These are phyloP conservation scores for Seira sanloemensis DNA, from an alignment of 2,888 invertebrate genomes.

Conservation along the genomic window DNA sequence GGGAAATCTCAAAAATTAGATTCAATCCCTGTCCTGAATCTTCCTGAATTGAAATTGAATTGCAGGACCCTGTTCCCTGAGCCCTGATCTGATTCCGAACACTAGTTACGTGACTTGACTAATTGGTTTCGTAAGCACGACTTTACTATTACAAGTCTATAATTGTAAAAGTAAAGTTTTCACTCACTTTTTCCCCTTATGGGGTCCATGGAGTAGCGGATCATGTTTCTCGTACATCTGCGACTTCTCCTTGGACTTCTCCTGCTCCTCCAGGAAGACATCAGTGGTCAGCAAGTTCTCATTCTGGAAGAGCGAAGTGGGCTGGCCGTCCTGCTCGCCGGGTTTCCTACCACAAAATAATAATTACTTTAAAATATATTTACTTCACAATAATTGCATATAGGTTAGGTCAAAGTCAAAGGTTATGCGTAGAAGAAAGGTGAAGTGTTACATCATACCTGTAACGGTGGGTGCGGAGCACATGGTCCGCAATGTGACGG, in stretches of 20 bases:
- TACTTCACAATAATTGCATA: not conserved
- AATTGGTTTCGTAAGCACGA: no score
- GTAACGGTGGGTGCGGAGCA: constrained; percentile 97
- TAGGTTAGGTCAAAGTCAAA: no score
- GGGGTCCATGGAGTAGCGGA: constrained; percentile 87
- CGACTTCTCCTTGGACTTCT: constrained; percentile 82
- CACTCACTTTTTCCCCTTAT: constrained; percentile 14
- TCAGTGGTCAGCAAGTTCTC: constrained; percentile 91
- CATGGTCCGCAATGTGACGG: constrained; percentile 95
- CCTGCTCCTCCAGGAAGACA: constrained; percentile 79
- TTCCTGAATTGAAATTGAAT: no score
- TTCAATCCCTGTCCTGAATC: no score
- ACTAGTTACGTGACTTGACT: no score
- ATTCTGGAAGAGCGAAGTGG: constrained; percentile 87
- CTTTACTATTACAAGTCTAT: no score
- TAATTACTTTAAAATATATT: not conserved
- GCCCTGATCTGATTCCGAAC: no score
- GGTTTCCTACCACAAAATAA: constrained; percentile 81
- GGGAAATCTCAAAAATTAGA: no score
- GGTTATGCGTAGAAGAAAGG: no score
- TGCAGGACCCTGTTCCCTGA: no score
- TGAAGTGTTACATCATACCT: no score
- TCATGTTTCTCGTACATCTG: constrained; percentile 95
- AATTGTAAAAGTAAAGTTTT: no score
- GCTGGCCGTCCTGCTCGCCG: constrained; percentile 95